Conservation (phyloP, 2,113 vertebrate species). For the Pteronura brasiliensis region DNA sequence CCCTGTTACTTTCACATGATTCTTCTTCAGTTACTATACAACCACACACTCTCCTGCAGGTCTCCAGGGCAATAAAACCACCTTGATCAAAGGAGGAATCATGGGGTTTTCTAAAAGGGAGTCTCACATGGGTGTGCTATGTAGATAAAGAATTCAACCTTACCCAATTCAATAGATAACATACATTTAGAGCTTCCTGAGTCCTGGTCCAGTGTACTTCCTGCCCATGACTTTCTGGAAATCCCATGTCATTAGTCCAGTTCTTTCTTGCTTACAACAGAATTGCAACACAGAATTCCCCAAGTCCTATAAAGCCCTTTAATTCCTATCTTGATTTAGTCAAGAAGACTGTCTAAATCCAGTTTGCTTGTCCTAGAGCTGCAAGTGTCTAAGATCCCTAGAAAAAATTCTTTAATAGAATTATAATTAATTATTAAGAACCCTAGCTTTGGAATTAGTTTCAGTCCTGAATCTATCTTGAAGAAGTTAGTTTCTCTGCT, state of each 20-base stretch:
- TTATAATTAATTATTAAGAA: constrained; percentile 7
- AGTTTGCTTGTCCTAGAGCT: background rate
- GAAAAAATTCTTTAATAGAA: background rate
- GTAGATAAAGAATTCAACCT: background rate
- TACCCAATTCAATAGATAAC: background rate
- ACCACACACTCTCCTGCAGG: background rate
- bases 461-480: background rate
- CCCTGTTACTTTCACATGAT: background rate
- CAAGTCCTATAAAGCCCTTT: background rate
- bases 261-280: background rate
- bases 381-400: background rate
- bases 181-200: background rate
- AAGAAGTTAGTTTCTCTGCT: background rate
- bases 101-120: background rate
- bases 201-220: background rate
- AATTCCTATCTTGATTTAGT: background rate
- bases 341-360: background rate
- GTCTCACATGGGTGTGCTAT: background rate
- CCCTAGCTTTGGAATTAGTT: background rate
- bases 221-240: background rate
- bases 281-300: background rate
- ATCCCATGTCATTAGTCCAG: background rate
- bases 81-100: background rate
- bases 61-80: background rate
- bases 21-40: background rate